A percentile compares a stretch with the other conserved stretches of the same genome.
These are phyloP conservation scores for Diorhabda elongata DNA, from an alignment of 1,140 invertebrate genomes.

Conservation along the genomic window DNA sequence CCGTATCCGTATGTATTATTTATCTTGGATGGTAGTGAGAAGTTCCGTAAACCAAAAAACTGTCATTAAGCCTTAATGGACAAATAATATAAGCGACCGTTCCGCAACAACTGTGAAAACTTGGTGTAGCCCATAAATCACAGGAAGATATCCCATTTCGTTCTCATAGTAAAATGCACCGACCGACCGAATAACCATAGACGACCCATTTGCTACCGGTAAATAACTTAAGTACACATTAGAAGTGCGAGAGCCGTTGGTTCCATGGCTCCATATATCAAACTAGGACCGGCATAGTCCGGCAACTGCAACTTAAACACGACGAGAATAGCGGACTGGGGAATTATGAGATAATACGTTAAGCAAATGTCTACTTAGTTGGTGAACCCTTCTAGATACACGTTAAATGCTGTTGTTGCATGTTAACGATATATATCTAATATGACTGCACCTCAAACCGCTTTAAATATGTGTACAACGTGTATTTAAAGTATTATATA, in stretches of 20 bases:
- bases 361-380: slow-evolving; percentile 42
- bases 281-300: slow-evolving; percentile 35
- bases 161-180: slow-evolving; percentile 11
- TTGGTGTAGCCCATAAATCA: slow-evolving; percentile 10
- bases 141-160: slow-evolving; percentile 5
- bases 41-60: neutral
- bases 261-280: slow-evolving; percentile 39
- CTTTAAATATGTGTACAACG: no score
- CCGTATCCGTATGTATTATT: no score
- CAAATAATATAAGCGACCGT: slow-evolving; percentile 8
- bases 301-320: slow-evolving; percentile 41
- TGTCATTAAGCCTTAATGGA: slow-evolving; percentile 1
- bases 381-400: slow-evolving; percentile 10
- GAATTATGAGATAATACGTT: slow-evolving; percentile 47
- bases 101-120: slow-evolving; percentile 8
- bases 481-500: no score
- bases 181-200: slow-evolving; percentile 19
- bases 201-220: slow-evolving; percentile 24
- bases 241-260: slow-evolving; percentile 25
- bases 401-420: neutral
- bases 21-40: no score
- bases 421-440: no score
- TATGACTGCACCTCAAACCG: no score
- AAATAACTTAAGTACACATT: slow-evolving; percentile 44
- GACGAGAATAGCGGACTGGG: slow-evolving; percentile 25